A percentile compares a stretch with the other conserved stretches of the same genome.
phyloP scores from a whole-genome alignment of 53 echinoderm and acorn worm species.

The Echinarachnius parma region DNA sequence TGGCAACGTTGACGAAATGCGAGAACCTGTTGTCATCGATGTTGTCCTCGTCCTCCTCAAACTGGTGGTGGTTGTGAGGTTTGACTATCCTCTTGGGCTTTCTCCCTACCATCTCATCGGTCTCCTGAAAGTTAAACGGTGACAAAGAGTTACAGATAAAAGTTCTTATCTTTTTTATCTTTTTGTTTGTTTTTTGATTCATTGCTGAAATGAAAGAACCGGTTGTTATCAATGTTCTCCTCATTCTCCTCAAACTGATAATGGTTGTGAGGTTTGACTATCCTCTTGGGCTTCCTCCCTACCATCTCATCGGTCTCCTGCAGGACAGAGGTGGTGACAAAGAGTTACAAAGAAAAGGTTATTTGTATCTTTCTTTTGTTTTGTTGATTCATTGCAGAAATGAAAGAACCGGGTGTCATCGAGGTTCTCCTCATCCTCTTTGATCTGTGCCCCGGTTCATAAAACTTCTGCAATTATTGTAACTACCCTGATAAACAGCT shows the following conservation, averaged over 20 bases:
- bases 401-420: slow-evolving; percentile 63
- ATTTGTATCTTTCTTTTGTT: too few relatives aligned
- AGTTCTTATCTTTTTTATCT: too few relatives aligned
- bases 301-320: slow-evolving; percentile 95
- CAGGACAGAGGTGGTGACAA: too few relatives aligned
- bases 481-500: too few relatives aligned
- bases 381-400: too few relatives aligned
- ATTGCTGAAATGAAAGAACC: slow-evolving; percentile 76
- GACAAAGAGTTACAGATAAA: too few relatives aligned
- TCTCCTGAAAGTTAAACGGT: too few relatives aligned
- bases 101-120: slow-evolving; percentile 76
- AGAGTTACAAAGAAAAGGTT: too few relatives aligned
- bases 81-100: slow-evolving; percentile 53
- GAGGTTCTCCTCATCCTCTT: slow-evolving; percentile 45
- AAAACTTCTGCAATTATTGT: too few relatives aligned
- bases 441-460: too few relatives aligned
- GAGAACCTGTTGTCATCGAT: slow-evolving; percentile 62
- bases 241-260: slow-evolving; percentile 49
- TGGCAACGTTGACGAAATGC: slow-evolving; percentile 82
- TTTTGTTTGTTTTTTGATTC: too few relatives aligned
- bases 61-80: slow-evolving; percentile 43
- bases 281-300: slow-evolving; percentile 60
- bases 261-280: slow-evolving; percentile 38
- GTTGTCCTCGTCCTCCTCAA: slow-evolving; percentile 46
- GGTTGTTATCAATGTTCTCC: slow-evolving; percentile 43